phyloP scores from a whole-genome alignment of 1,140 invertebrate genomes.

The Aphis craccivora region DNA sequence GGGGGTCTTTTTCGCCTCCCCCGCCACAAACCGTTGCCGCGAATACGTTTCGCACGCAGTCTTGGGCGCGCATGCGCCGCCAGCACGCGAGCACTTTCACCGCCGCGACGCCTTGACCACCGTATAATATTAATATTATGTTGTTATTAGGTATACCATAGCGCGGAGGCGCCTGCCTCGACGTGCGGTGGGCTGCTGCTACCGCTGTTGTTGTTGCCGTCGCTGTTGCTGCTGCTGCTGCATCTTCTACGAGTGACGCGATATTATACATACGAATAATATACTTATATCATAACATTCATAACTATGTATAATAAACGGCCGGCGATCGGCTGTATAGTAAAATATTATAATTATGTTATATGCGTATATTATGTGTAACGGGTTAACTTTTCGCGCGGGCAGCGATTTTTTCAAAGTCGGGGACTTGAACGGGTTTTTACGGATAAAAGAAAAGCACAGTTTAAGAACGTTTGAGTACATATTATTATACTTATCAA shows the following conservation, averaged over 20 bases:
- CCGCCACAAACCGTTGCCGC: background rate
- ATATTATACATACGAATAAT: background rate
- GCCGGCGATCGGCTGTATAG: too few relatives aligned
- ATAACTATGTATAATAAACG: too few relatives aligned
- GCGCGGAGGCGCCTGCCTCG: background rate
- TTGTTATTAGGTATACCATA: background rate
- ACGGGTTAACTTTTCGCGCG: too few relatives aligned
- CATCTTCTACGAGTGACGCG: background rate
- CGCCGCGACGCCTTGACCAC: background rate
- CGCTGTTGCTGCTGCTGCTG: too few relatives aligned
- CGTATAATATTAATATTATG: background rate
- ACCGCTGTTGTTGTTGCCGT: too few relatives aligned
- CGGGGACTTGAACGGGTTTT: too few relatives aligned
- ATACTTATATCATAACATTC: too few relatives aligned
- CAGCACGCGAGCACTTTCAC: background rate
- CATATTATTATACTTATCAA: background rate
- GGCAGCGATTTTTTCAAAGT: background rate
- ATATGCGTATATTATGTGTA: too few relatives aligned
- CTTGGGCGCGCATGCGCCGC: background rate
- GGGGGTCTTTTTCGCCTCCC: conserved; percentile 13
- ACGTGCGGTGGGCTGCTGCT: background rate
- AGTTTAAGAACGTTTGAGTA: too few relatives aligned
- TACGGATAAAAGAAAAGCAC: background rate
- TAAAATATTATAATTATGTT: too few relatives aligned
- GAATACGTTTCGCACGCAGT: background rate